Evolutionary conservation across 2,113 vertebrate genomes (phyloP), one percentile per base, ranked within the genome.

Genomic region (Paraplagusia blochii): DNA sequence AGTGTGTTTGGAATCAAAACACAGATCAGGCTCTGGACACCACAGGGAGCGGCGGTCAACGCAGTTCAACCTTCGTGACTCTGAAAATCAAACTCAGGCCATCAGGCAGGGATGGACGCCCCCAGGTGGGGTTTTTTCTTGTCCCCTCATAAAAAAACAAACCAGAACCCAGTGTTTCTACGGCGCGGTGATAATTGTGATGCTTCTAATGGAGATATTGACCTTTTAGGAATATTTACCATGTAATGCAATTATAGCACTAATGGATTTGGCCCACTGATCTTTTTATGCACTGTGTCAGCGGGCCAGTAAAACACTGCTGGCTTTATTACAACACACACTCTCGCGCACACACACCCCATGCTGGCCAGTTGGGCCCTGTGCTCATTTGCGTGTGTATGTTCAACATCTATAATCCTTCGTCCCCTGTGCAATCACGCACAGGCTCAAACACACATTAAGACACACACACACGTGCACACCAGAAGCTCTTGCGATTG

Each of bases 251-350:
- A 85, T 86, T 88, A 88, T 74, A 50, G 33, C 75, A 83, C 82
- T 90, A 90, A 89, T 88, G 86, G 88, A 84, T 87, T 88, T 86
- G 86, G 85, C 85, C 83, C 85, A 84, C 83, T 88, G 85, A 89
- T 86, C 85, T 86, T 82, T 86, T 84, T 87, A 86, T 85, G 81
- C 85, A 79, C 66, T 80, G 85, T 86, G 87, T 88, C 87, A 88
- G 82, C 60, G 80, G 88, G 85, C 82, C 80, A 90, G 81, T 88
- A 84, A 88, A 88, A 84, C 78, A 81, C 76, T 76, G 81, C 78
- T 87, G 84, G 82, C 87, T 87, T 84, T 88, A 82, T 85, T 85
- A 80, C 83, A 82, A 77, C 63, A 58, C 72, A 58, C 4, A 74
- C 66, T 44, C 52, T 53, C 59, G 58, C 63, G 58, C 57, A 13